Evolutionary conservation across 2,113 vertebrate genomes (phyloP).

Genomic region (Phrynosoma blainvillii): DNA sequence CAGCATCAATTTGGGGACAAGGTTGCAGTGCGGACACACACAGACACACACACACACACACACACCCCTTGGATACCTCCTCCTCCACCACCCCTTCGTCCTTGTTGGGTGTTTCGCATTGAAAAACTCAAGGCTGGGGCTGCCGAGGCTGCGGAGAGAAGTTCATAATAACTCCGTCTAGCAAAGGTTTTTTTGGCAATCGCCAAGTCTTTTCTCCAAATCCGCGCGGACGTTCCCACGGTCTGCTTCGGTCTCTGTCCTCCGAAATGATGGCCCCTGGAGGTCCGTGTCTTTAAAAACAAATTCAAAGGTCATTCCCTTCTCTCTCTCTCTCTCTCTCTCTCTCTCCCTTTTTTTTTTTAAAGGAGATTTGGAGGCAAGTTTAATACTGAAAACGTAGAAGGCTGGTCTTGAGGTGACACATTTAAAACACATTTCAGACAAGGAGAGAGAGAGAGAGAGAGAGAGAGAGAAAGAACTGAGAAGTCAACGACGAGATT

Average conservation of each 20-base stretch:
- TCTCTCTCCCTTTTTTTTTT: too few species aligned
- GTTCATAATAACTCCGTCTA: neutral
- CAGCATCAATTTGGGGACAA: too few species aligned
- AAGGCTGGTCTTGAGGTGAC: too few species aligned
- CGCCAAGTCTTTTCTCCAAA: slow-evolving; percentile 53
- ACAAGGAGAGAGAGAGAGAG: too few species aligned
- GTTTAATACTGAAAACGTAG: slow-evolving; percentile 66
- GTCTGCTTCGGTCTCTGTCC: slow-evolving; percentile 50
- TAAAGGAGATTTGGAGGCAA: slow-evolving; percentile 34
- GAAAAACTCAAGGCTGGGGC: slow-evolving; percentile 71
- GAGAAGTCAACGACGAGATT: too few species aligned
- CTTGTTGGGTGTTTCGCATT: slow-evolving; percentile 46
- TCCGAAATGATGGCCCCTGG: slow-evolving; percentile 1
- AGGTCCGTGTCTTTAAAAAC: slow-evolving; percentile 9
- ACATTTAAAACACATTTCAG: too few species aligned
- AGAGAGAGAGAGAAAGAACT: too few species aligned
- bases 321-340: too few species aligned
- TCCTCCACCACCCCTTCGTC: neutral
- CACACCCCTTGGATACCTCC: too few species aligned
- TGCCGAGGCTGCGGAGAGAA: neutral
- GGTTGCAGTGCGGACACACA: too few species aligned
- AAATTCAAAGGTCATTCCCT: neutral
- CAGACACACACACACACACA: too few species aligned
- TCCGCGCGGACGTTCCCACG: slow-evolving; percentile 50
- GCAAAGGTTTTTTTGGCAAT: slow-evolving; percentile 59